These are phyloP conservation scores for Napeogenes sylphis DNA, from an alignment of 2,888 invertebrate species.

Conservation along the genomic window DNA sequence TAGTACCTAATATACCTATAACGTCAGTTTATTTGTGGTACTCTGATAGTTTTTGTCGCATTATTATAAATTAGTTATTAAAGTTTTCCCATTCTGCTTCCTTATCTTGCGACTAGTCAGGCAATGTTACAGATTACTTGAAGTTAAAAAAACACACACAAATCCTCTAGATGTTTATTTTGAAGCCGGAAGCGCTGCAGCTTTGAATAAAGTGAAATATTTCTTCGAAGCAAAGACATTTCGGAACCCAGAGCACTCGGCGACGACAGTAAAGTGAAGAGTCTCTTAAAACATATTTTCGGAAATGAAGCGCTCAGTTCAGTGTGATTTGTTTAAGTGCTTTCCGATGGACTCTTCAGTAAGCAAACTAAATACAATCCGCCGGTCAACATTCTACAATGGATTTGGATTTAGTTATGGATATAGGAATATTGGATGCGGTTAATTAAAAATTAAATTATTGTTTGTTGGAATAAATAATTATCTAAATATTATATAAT, in stretches of 20 bases:
- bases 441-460: slow-evolving; percentile 9
- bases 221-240: not conserved
- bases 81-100: no score
- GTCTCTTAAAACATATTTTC: slow-evolving; percentile 47
- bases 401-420: slow-evolving; percentile 20
- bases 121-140: no score
- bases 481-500: no score
- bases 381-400: slow-evolving; percentile 39
- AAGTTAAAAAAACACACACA: no score
- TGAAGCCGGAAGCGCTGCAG: not conserved
- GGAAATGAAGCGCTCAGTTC: slow-evolving; percentile 52
- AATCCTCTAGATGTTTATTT: no score
- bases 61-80: no score
- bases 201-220: not conserved
- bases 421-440: slow-evolving; percentile 17
- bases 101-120: no score
- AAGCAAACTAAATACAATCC: slow-evolving; percentile 38
- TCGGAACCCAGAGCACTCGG: slow-evolving; percentile 12
- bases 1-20: no score
- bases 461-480: no score
- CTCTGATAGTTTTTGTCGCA: no score
- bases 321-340: slow-evolving; percentile 41
- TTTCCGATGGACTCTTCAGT: slow-evolving; percentile 37
- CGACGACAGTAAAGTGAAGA: slow-evolving; percentile 36
- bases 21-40: no score